Base-by-base conservation (phyloP, 2,888 invertebrate genomes). In the Parnassius orleans region DNA sequence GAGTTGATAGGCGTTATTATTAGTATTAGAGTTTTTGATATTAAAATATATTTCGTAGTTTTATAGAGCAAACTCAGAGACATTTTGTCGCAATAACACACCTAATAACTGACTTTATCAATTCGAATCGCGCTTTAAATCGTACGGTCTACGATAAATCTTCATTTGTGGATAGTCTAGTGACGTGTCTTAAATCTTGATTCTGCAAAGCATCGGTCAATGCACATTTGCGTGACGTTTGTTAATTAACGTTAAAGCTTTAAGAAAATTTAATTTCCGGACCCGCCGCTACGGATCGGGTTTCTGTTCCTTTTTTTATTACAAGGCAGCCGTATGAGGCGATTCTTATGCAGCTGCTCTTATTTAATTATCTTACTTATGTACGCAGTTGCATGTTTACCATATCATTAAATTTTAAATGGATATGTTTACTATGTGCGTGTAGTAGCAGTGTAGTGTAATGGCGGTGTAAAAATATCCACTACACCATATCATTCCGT, bases 211-310 rank as follows among this genome's bases (percentile, higher is more conserved):
- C 62, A 65, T 64, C 71, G 66, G 76, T 74, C 78, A 59, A 50
- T 56, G 56, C 52, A 50, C 56, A 77, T 74, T 86, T 77, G 86
- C 86, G 84, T 87, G 86, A 79, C 81, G 77, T 80, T 80, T 76
- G 76, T 86, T 87, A 87, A 87, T 87, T 87, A 85, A 87, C 86
- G 76, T 85, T 84, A 80, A 83, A 83, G 84, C 86, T 84, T 81
- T 84, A 86, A 76, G 83, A 83, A 83, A 81, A 86, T 86, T 85
- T 86, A 87, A 87, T 87, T 87, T 87, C 86, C 87, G 86, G 85
- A 75, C 73, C 72, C 68, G 77, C 78, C 78, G 72, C 69, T 70
- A 77, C 75, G 79, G 80, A 84, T 84, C 77, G 77, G 72, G 74
- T 80, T 78, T 78, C 80, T 80, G 73, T 76, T 79, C 78, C 79